Evolutionary conservation across 2,888 invertebrate species (phyloP), one percentile per base, ranked within the genome.

Genomic region (Cataglyphis rosenhaueri): DNA sequence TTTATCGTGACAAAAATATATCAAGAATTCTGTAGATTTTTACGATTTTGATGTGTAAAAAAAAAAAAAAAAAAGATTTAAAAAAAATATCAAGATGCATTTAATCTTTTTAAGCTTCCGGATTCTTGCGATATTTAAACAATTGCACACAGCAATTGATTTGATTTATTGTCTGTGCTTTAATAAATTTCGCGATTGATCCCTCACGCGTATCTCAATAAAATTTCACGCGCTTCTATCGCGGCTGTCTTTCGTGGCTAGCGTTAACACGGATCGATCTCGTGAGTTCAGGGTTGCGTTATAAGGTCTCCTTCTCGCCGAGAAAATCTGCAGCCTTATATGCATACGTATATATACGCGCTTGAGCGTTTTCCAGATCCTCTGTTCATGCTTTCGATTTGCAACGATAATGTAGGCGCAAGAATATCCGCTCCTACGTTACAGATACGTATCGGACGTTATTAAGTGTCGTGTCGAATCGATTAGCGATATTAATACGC

Each of bases 221-320:
- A 64, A 74, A 81, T 62, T 59, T 35, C 32, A 35, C 68, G 21
- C 59, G 64, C 44, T 52, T 44, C 48, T 48, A 74, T 62, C 55
- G 41, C n/a, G 44, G 44, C 35, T 44, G 18, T 76, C 48, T 25
- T 44, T 84, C 71, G 44, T 55, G 59, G 65, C 64, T 82, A 78
- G 76, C 71, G 83, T 83, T 86, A 84, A 86, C n/a, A 18, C 83
- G 84, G 82, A 88, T 88, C 88, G 87, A 88, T 85, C 88, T 64
- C 41, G 64, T 44, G 88, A 84, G 88, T 88, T 88, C 87, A 88
- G 88, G 88, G 87, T 85, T 88, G 85, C 84, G 65, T 88, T 85
- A 84, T 88, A 88, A 86, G 88, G 85, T 82, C 82, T 88, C 88
- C 52, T 81, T 52, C 59, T 75, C 64, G 86, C 38, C 71, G 68